Percentiles rank a stretch among this genome's conserved stretches.
Evolutionary conservation across 2,888 invertebrate species (phyloP).

Genomic region (Antitype chi): DNA sequence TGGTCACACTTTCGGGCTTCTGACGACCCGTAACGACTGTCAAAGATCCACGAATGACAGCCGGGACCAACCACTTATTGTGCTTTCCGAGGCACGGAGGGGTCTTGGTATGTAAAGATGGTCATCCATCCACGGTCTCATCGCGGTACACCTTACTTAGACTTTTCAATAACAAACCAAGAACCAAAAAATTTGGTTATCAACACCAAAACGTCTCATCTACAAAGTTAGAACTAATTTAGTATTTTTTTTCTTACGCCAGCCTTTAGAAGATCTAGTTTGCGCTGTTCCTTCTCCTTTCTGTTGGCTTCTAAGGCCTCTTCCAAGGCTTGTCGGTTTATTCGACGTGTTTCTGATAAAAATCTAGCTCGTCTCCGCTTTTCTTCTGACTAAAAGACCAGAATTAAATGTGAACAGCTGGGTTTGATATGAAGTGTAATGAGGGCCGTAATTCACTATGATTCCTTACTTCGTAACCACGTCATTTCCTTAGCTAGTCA

Average conservation of each 20-base stretch:
- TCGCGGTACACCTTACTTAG: too few relatives aligned
- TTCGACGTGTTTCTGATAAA: conserved; percentile 81
- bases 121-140: too few relatives aligned
- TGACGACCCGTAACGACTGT: too few relatives aligned
- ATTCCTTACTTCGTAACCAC: too few relatives aligned
- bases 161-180: background rate
- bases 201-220: background rate
- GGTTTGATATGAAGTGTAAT: background rate
- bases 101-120: too few relatives aligned
- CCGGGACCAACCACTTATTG: too few relatives aligned
- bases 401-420: background rate
- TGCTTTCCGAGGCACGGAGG: too few relatives aligned
- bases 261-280: conserved; percentile 79
- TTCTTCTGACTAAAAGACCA: conserved; percentile 73
- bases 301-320: conserved; percentile 75
- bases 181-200: background rate
- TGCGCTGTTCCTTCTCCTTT: conserved; percentile 73
- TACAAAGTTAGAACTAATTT: background rate
- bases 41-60: too few relatives aligned
- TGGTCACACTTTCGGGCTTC: too few relatives aligned
- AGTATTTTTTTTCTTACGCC: conserved; percentile 73
- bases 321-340: conserved; percentile 79
- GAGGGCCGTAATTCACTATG: background rate
- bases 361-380: conserved; percentile 74
- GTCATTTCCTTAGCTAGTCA: too few relatives aligned